Percentiles rank a stretch among this genome's conserved stretches.
Conservation (phyloP, 1,140 invertebrate species). For the Papilio xuthus region DNA sequence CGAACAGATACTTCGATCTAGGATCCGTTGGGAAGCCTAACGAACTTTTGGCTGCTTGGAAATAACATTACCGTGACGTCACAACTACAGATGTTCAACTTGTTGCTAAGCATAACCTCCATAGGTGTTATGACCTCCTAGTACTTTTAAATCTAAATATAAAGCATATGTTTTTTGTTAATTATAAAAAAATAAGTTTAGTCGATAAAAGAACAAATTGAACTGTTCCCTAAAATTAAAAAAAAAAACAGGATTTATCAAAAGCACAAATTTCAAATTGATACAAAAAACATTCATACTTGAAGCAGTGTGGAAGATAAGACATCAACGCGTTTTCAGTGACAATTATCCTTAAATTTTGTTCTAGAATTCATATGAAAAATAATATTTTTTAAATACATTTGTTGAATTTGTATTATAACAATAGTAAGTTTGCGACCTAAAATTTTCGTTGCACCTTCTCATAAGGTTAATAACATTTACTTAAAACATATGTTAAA, state of each 20-base stretch:
- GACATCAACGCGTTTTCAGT: conserved; percentile 50
- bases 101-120: conserved; percentile 6
- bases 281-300: too few relatives aligned
- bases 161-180: too few relatives aligned
- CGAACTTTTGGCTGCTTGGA: conserved; percentile 31
- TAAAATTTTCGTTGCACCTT: neutral
- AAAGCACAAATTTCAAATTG: neutral
- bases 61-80: conserved; percentile 13
- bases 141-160: conserved; percentile 5
- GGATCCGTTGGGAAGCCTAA: conserved; percentile 32
- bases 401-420: neutral
- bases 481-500: conserved; percentile 34
- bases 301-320: conserved; percentile 39
- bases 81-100: neutral
- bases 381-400: neutral
- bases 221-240: too few relatives aligned
- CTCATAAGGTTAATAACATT: conserved; percentile 41
- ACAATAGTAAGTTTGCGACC: neutral
- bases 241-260: too few relatives aligned
- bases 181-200: too few relatives aligned
- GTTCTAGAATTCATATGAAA: neutral
- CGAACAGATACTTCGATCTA: conserved; percentile 32
- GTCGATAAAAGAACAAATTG: too few relatives aligned
- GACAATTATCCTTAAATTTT: neutral
- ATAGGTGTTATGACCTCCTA: neutral